Evolutionary conservation across 2,888 invertebrate species (phyloP), one percentile per base, ranked within the genome.

Genomic region (Scelioninae gen. 1): DNA sequence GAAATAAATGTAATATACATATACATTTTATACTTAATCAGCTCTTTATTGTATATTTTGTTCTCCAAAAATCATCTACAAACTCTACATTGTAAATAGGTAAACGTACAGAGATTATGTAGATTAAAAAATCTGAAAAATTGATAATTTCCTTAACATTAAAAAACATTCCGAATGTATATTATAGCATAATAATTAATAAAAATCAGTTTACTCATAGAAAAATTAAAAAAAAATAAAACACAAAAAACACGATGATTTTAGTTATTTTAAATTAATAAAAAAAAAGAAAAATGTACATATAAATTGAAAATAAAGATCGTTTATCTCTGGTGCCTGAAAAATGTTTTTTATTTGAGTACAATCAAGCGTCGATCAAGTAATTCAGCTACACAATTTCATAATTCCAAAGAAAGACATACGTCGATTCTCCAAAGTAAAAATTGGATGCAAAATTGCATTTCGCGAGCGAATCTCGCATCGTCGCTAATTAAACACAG

Each of bases 371-470:
- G 40, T 75, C 58, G 16, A 49, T 38, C 47, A 13, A 56, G 34
- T 11, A 29, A 6, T 9, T 58, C 58, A 15, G 58, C 58, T 65
- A 58, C 45, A 65, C 49, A 49, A 75, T 53, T 66, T 40, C 23
- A 29, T 75, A 23, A 13, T 58, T 23, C 23, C 23, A 23, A 23
- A 23, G 23, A 23, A 23, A 66, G 45, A 68, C 40, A 43, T 11
- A 38, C 5, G 47, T 5, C 13, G 34, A 40, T 75, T 32, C 66
- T 43, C 62, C 34, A 66, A 49, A 72, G 77, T 71, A 55, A 72
- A 72, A 71, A 72, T 66, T 8, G 63, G 40, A 77, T 71, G 76
- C 72, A 71, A 74, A 81, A 71, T 79, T 62, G 74, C 13, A 15
- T 66, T 40, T 62, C 32, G 45, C 62, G 40, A 43, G 15, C 23